These are phyloP conservation scores for Procambarus clarkii DNA, from an alignment of 1,140 invertebrate species.

Conservation along the genomic window DNA sequence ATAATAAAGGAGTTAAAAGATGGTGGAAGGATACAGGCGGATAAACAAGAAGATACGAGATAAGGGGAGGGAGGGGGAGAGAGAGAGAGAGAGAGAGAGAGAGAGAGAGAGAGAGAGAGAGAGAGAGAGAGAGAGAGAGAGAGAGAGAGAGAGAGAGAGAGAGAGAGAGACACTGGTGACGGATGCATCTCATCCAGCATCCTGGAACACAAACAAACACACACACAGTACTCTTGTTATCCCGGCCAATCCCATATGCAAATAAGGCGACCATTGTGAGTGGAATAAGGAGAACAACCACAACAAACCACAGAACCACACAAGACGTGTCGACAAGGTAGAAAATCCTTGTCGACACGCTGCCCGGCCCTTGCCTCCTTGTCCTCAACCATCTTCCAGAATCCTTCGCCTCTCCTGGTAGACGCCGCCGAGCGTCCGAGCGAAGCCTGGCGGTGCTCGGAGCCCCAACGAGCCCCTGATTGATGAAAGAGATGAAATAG, in stretches of 20 bases:
- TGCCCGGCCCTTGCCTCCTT: not conserved
- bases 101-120: no score
- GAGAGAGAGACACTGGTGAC: no score
- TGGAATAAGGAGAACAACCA: slow-evolving; percentile 62
- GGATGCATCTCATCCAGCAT: not conserved
- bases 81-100: no score
- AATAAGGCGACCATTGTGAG: slow-evolving; percentile 48
- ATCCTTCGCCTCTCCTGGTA: not conserved
- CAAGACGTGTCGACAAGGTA: slow-evolving; percentile 57
- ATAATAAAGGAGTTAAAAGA: no score
- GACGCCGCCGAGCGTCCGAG: not conserved
- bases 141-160: no score
- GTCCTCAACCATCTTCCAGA: not conserved
- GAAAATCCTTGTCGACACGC: slow-evolving; percentile 54
- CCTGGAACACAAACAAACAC: not conserved
- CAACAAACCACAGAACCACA: slow-evolving; percentile 53
- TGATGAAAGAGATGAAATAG: slow-evolving; percentile 64
- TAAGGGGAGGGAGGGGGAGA: no score
- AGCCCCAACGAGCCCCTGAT: slow-evolving; percentile 44
- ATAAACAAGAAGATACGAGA: no score
- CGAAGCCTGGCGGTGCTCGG: not conserved
- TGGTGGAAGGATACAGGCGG: no score
- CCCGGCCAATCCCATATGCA: slow-evolving; percentile 58
- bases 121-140: no score
- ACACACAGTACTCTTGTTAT: slow-evolving; percentile 34